Evolutionary conservation across 2,797 vertebrate genomes (phyloP).

Genomic region (Chelmon rostratus): DNA sequence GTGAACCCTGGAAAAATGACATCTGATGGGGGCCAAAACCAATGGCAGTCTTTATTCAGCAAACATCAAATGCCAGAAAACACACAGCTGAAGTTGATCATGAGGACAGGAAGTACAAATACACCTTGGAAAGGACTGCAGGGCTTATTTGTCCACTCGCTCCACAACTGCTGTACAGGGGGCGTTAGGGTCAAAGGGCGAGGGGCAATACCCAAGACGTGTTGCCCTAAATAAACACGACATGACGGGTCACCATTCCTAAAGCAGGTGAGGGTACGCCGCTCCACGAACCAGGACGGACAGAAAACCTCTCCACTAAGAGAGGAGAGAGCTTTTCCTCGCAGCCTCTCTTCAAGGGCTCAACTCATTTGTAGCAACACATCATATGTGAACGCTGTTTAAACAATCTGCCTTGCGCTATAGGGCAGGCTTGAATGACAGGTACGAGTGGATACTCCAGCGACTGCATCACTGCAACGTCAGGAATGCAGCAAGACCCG

Average conservation of each 20-base stretch:
- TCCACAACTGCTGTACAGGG: neutral
- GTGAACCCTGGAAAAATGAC: slow-evolving; percentile 35
- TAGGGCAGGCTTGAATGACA: slow-evolving; percentile 20
- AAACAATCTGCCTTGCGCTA: neutral
- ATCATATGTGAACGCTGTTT: slow-evolving; percentile 12
- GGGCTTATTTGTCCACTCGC: neutral
- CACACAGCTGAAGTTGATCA: slow-evolving; percentile 25
- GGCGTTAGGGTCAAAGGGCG: slow-evolving; percentile 20
- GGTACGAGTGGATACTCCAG: slow-evolving; percentile 23
- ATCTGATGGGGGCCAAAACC: slow-evolving; percentile 34
- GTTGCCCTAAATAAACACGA: slow-evolving; percentile 16
- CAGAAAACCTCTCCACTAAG: neutral
- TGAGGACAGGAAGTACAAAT: slow-evolving; percentile 22
- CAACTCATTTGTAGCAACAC: neutral
- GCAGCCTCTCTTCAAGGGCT: neutral
- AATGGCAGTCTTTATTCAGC: slow-evolving; percentile 24
- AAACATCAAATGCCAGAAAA: slow-evolving; percentile 18
- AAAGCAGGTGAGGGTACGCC: neutral
- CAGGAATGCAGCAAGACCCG: slow-evolving; percentile 48
- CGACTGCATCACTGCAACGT: slow-evolving; percentile 39
- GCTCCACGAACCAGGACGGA: neutral
- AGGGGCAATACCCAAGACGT: neutral
- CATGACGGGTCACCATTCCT: neutral
- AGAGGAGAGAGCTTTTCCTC: slow-evolving; percentile 2
- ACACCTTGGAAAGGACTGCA: neutral